Base-by-base conservation (phyloP, 2,888 invertebrate genomes). In the Spilosoma lubricipeda region DNA sequence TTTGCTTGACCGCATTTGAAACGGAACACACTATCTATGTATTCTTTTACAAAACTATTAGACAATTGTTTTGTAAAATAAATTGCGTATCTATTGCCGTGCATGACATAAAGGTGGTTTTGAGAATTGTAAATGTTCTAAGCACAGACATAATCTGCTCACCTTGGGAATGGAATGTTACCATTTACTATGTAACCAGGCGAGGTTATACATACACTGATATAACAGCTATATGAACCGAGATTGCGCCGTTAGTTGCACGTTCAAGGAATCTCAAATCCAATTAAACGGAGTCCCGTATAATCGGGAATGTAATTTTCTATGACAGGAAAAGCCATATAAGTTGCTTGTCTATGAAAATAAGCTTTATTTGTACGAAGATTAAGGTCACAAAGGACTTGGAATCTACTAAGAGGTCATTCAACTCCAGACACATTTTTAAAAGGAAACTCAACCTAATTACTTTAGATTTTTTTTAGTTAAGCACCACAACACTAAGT, bases 141-240 rank as follows among this genome's bases (percentile, higher is more conserved):
- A 90, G 83, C 90, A 87, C 79, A 82, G 84, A 80, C 83, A 85
- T 84, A 85, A 82, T 87, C 82, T 84, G 90, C 82, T 94, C 90
- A 93, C 94, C 94, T 95, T 95, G 94, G 87, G 87, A 92, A 90
- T 88, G 93, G 94, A 94, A 94, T 94, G 94, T 90, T 86, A 89
- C 88, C 87, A 88, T 89, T 89, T 86, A 85, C 88, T 77, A 87
- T 88, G 84, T 86, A 82, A 85, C 79, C 83, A 79, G 84, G 84
- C 79, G 83, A 79, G 73, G 76, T 67, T 66, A 67, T 75, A 70
- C 75, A 80, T 70, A 48, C 48, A 65, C 45, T 63, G 76, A 76
- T 76, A 75, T 79, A 82, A 79, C 80, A 76, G 74, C 68, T 77
- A 76, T 69, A 74, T 77, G 76, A 73, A 72, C 74, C 70, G 69